Evolutionary conservation across 2,888 invertebrate species (phyloP), one percentile per base, ranked within the genome.

Genomic region (Tuberolachnus salignus): DNA sequence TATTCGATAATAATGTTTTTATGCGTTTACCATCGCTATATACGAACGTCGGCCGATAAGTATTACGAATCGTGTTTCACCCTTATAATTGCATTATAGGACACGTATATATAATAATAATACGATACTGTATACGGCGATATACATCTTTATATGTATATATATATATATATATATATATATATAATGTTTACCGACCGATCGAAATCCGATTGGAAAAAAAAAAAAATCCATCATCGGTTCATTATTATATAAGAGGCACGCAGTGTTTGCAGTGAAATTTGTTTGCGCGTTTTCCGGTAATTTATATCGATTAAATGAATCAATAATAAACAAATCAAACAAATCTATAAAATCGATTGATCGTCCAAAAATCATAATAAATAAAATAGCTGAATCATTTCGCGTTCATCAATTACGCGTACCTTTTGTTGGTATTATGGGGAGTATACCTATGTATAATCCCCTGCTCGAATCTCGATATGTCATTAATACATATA

Each of bases 81-180:
- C 74, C 53, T 74, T 64, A 64, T 74, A 74, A 74, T 74, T 74
- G 13, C 23, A 63, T 74, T 73, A n/a, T n/a, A 59, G 61, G 59
- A 59, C 26, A 26, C 59, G 59, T 14, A n/a, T n/a, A n/a, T 23
- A 23, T 59, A 59, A 59, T 26, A 34, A 59, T 59, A 59, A 26
- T 10, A 9, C 55, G 21, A 23, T 34, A 3, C 34, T 4, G 6
- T 34, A 23, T 34, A 3, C 34, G 6, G 6, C 6, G 34, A 34
- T 34, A 34, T 34, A 34, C 34, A 34, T 34, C 34, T 34, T 34
- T 34, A 34, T 34, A 34, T n/a, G n/a, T n/a, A n/a, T n/a, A n/a
- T n/a, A n/a, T n/a, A n/a, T n/a, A n/a, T n/a, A n/a, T n/a, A n/a
- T n/a, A n/a, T n/a, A n/a, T n/a, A 34, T 34, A 34, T 6, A 3